phyloP scores from a whole-genome alignment of 2,797 vertebrate species.

The Morelia viridis region DNA sequence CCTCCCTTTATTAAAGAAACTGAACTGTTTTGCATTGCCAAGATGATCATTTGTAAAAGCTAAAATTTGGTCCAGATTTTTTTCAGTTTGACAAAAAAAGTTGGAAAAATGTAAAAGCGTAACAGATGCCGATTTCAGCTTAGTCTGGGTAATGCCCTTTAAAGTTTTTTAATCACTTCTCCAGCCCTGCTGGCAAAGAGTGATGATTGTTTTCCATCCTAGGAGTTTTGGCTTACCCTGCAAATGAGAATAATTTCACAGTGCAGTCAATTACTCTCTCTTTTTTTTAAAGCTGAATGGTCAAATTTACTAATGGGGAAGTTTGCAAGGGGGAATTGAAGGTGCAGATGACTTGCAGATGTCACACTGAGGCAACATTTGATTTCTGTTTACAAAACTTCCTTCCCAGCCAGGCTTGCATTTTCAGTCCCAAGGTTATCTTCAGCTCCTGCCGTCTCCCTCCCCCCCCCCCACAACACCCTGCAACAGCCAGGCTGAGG shows the following conservation, averaged over 20 bases:
- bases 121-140: conserved; percentile 6
- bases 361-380: not conserved
- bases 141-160: not conserved
- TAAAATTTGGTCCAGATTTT: not conserved
- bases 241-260: fast-evolving
- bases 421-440: conserved; percentile 14
- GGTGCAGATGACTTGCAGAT: conserved; percentile 21
- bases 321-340: conserved; percentile 10
- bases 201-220: fast-evolving
- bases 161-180: conserved; percentile 20
- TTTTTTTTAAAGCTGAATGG: not conserved
- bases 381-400: not conserved
- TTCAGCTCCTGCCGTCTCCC: not conserved
- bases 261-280: not conserved
- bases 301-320: not conserved
- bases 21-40: not conserved
- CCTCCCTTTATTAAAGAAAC: not conserved
- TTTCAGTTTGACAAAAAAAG: not conserved
- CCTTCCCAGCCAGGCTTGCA: conserved; percentile 47
- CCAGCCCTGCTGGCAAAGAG: not conserved
- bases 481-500: not conserved
- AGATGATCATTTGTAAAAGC: conserved; percentile 1
- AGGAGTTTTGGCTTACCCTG: not conserved
- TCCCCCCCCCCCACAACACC: not conserved
- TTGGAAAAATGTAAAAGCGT: not conserved